These are phyloP conservation scores for Etia nguti DNA, from an alignment of 2,113 vertebrate species.

Conservation along the genomic window DNA sequence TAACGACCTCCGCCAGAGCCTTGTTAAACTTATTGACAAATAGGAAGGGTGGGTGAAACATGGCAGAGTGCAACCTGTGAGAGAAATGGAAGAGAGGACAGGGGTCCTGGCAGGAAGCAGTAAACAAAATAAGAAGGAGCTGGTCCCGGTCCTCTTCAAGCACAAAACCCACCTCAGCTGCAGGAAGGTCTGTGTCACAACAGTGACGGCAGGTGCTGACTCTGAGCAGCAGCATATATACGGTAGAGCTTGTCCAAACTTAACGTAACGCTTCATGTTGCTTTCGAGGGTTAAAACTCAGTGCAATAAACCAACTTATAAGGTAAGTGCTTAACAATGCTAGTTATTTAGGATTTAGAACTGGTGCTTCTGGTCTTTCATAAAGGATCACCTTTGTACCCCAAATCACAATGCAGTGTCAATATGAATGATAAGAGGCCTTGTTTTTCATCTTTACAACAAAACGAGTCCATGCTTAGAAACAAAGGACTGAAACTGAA, in stretches of 20 bases:
- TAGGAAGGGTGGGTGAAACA: slow-evolving; percentile 3
- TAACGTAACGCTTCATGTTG: slow-evolving; percentile 33
- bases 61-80: accelerated
- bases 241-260: slow-evolving; percentile 8
- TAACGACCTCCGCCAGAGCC: slow-evolving; percentile 86
- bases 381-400: slow-evolving; percentile 25
- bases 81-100: not conserved
- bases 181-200: not conserved
- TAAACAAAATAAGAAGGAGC: not conserved
- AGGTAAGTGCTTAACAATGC: slow-evolving; percentile 51
- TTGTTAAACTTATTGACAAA: slow-evolving; percentile 86
- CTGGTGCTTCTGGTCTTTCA: slow-evolving; percentile 53
- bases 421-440: slow-evolving; percentile 21
- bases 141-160: slow-evolving; percentile 8
- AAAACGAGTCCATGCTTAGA: not conserved
- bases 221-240: not conserved
- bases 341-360: slow-evolving; percentile 13
- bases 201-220: not conserved
- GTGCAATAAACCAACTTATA: slow-evolving; percentile 47
- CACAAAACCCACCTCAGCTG: slow-evolving; percentile 18
- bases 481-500: not conserved
- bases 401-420: slow-evolving; percentile 7
- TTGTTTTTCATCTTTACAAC: slow-evolving; percentile 4
- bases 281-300: slow-evolving; percentile 43
- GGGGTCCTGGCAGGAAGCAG: not conserved